Base-by-base conservation (phyloP, 2,113 vertebrate genomes). In the Pluvialis apricaria region DNA sequence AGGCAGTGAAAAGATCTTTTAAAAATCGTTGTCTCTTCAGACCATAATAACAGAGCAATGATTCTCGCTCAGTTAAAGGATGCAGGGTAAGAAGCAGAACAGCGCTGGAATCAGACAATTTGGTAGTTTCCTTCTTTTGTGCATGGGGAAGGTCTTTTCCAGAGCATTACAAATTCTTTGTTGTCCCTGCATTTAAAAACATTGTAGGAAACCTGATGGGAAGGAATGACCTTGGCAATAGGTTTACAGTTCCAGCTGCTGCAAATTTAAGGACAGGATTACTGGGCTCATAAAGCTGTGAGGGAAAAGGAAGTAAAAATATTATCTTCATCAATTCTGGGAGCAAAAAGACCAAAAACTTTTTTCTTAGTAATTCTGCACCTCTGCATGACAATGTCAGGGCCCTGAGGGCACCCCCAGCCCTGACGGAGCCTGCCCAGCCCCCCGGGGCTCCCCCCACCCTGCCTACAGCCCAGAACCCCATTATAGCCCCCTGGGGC, bases 21-120 rank as follows among this genome's bases (percentile, higher is more conserved):
- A 62, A 92, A 91, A 90, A 57, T 90, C 71, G 85, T 61, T 80
- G 40, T 80, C 58, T 93, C 57, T 65, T 94, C 82, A 90, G 70
- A 57, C 28, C 1, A 2, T 55, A 55, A 25, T 40, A 91, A 72
- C 0, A 0, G 40, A 94, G 49, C 49, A 72, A 26, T 34, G 31
- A 61, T 72, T 49, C 57, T 79, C 3, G 2, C 45, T 76, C 5
- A 51, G 22, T 51, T 51, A 51, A 24, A 51, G 2, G 47, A 29
- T 78, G 40, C 44, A 66, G 65, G 10, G 25, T 79, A 61, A 89
- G 86, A 73, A 62, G 47, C 20, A 68, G 86, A 84, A 75, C 28
- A 38, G 52, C 1, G 1, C 52, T 51, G 44, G 38, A 64, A 78
- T 89, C 16, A 47, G 45, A 62, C 8, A 32, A 5, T 64, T 75